A percentile compares a stretch with the other conserved stretches of the same genome.
Evolutionary conservation across 2,888 invertebrate species (phyloP).

Genomic region (Drosophila merina): DNA sequence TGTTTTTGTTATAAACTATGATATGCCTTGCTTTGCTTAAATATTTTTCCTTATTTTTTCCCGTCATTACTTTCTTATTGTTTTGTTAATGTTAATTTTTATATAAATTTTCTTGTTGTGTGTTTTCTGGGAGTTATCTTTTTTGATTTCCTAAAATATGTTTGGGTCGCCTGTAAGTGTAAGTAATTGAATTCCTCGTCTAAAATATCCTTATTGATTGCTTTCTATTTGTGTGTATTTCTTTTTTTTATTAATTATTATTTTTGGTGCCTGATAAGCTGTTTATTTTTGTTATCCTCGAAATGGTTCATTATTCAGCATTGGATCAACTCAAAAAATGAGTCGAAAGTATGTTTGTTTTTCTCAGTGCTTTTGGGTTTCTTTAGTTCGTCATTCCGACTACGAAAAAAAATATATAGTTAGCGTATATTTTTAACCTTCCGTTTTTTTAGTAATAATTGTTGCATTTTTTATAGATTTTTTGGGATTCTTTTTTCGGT

Average conservation of each 20-base stretch:
- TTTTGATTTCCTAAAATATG: conserved; percentile 81
- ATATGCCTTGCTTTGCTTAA: conserved; percentile 89
- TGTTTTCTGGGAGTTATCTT: conserved; percentile 8
- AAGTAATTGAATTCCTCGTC: conserved; percentile 49
- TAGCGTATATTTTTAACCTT: conserved; percentile 57
- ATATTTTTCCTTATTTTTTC: conserved; percentile 54
- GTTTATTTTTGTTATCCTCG: conserved; percentile 39
- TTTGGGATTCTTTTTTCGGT: conserved; percentile 14
- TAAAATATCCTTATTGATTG: conserved; percentile 63
- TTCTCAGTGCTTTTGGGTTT: conserved; percentile 39
- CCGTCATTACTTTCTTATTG: conserved; percentile 26
- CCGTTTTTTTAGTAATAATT: conserved; percentile 30
- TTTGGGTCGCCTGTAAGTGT: conserved; percentile 46
- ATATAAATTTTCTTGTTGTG: conserved; percentile 64
- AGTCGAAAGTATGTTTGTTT: conserved; percentile 44
- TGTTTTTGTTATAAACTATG: conserved; percentile 90
- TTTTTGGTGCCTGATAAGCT: conserved; percentile 70
- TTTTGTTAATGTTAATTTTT: conserved; percentile 28
- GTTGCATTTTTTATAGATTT: conserved; percentile 1
- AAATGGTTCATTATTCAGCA: conserved; percentile 63
- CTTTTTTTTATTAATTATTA: conserved; percentile 11
- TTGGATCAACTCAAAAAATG: conserved; percentile 70
- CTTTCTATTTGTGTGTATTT: conserved; percentile 43
- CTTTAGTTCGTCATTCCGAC: conserved; percentile 24
- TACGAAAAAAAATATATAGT: conserved; percentile 44